Evolutionary conservation across 2,113 vertebrate genomes (phyloP).

Genomic region (Petroica traversi): DNA sequence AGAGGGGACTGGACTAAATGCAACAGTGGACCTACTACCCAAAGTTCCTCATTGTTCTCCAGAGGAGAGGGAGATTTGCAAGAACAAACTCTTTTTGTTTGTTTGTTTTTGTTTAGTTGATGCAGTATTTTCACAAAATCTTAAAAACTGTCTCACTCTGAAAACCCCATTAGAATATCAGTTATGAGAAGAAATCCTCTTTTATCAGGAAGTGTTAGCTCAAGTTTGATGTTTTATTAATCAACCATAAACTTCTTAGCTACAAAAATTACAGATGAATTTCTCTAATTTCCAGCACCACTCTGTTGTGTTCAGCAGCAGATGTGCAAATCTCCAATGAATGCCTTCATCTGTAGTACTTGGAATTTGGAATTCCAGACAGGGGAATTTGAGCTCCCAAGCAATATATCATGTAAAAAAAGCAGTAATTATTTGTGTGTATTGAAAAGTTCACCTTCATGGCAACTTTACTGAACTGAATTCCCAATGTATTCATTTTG

Average conservation of each 20-base stretch:
- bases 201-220: neutral
- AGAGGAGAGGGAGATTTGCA: neutral
- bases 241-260: conserved; percentile 9
- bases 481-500: conserved; percentile 24
- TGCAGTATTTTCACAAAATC: neutral
- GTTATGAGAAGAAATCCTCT: neutral
- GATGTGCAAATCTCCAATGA: conserved; percentile 12
- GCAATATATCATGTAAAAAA: conserved; percentile 43
- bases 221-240: conserved; percentile 13
- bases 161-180: neutral
- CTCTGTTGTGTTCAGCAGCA: conserved; percentile 8
- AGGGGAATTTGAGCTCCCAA: conserved; percentile 28
- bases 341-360: conserved; percentile 23
- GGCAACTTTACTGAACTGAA: conserved; percentile 13
- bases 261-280: conserved; percentile 28
- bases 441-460: conserved; percentile 52
- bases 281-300: conserved; percentile 11
- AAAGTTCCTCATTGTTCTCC: neutral
- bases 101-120: neutral
- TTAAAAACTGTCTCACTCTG: neutral
- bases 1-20: neutral
- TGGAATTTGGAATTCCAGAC: conserved; percentile 35
- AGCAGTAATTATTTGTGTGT: conserved; percentile 31
- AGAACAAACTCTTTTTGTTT: neutral
- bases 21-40: neutral